Percentiles rank a stretch among this genome's conserved stretches.
Conservation (phyloP, 2,888 invertebrate genomes). For the Nomada flava region DNA sequence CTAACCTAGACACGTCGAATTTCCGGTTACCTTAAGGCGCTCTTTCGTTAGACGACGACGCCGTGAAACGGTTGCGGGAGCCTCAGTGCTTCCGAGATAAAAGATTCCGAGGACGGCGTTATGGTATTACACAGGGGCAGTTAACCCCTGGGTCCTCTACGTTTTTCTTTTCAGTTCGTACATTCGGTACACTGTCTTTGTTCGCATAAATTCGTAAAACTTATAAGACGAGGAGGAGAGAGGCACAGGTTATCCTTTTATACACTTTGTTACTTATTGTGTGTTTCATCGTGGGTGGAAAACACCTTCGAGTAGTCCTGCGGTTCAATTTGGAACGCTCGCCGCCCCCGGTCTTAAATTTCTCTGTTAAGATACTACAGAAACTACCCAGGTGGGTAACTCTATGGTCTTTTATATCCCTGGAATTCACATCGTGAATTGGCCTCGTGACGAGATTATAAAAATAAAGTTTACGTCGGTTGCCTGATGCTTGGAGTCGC, state of each 20-base stretch:
- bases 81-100: conserved; percentile 24
- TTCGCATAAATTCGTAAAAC: no score
- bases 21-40: conserved; percentile 48
- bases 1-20: conserved; percentile 54
- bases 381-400: not conserved
- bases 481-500: not conserved
- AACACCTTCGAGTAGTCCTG: no score
- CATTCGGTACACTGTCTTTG: no score
- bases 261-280: no score
- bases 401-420: conserved; percentile 17
- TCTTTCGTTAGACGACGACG: conserved; percentile 33
- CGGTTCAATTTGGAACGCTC: no score
- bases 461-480: conserved; percentile 36
- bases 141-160: no score
- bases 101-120: conserved; percentile 33
- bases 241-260: no score
- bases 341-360: no score
- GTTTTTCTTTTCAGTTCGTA: no score
- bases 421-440: conserved; percentile 4
- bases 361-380: no score
- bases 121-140: conserved; percentile 16
- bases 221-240: no score
- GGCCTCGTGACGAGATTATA: conserved; percentile 14
- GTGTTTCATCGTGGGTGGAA: no score
- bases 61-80: conserved; percentile 35